Percentiles rank a stretch among this genome's conserved stretches.
Evolutionary conservation across 2,888 invertebrate species (phyloP).

Genomic region (Gymnosoma rotundatum): DNA sequence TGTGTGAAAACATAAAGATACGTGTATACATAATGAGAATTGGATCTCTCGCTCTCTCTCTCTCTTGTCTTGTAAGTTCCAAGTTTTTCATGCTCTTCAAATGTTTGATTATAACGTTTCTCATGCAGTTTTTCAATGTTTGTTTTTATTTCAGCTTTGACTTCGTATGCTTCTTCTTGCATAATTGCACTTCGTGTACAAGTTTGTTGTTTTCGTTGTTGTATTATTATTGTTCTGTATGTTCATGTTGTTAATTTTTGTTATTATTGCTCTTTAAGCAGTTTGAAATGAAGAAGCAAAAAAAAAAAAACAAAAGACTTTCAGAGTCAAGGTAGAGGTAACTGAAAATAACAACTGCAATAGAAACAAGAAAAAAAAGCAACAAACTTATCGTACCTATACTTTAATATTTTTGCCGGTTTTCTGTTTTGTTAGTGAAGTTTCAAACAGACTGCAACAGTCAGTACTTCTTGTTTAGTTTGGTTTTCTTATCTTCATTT

Average conservation of each 20-base stretch:
- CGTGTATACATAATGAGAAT: background rate
- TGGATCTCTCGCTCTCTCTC: slow-evolving; percentile 32
- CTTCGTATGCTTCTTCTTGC: slow-evolving; percentile 33
- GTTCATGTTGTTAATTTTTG: slow-evolving; percentile 8
- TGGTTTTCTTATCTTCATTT: slow-evolving; percentile 23
- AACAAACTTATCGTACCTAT: slow-evolving; percentile 4
- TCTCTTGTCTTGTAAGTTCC: background rate
- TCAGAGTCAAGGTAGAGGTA: slow-evolving; percentile 83
- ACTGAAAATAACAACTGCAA: slow-evolving; percentile 65
- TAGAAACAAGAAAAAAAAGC: slow-evolving; percentile 19
- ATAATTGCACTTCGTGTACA: slow-evolving; percentile 39
- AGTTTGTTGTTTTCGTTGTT: background rate
- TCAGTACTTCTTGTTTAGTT: slow-evolving; percentile 57
- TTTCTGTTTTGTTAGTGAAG: slow-evolving; percentile 60
- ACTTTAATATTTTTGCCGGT: slow-evolving; percentile 59
- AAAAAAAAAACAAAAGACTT: slow-evolving; percentile 57
- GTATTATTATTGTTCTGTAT: slow-evolving; percentile 28
- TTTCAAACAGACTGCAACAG: slow-evolving; percentile 55
- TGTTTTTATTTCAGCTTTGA: slow-evolving; percentile 51
- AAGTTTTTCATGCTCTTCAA: slow-evolving; percentile 44
- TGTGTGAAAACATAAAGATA: slow-evolving; percentile 27
- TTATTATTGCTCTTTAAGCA: slow-evolving; percentile 8
- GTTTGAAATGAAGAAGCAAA: background rate
- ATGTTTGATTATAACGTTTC: slow-evolving; percentile 78
- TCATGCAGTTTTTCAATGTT: slow-evolving; percentile 75